These are phyloP conservation scores for Crotophaga sulcirostris DNA, from an alignment of 2,113 vertebrate genomes.

Conservation along the genomic window DNA sequence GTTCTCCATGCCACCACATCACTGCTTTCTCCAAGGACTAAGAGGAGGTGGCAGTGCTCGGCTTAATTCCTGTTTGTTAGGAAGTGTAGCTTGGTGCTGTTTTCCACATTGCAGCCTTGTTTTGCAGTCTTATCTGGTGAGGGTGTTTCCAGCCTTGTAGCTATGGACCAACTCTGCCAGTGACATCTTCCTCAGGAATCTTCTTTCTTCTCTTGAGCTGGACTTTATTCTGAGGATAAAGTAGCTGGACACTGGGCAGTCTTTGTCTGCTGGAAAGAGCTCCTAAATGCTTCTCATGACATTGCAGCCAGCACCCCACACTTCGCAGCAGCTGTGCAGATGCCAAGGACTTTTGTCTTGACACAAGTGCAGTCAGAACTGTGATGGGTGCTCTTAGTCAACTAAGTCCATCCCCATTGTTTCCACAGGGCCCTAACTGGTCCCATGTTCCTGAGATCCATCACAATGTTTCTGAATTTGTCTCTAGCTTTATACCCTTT, in stretches of 20 bases:
- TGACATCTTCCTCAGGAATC: slow-evolving; percentile 67
- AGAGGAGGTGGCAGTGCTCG: slow-evolving; percentile 47
- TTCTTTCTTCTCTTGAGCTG: slow-evolving; percentile 34
- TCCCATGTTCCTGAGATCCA: neutral
- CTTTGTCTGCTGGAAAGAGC: slow-evolving; percentile 16
- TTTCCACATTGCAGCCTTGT: neutral
- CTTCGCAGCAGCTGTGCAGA: slow-evolving; percentile 37
- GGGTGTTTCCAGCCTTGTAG: slow-evolving; percentile 19
- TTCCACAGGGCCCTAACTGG: neutral
- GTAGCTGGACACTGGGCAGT: neutral
- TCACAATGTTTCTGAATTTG: neutral
- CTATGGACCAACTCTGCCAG: slow-evolving; percentile 25
- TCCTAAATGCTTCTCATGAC: neutral
- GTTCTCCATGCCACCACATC: slow-evolving; percentile 31
- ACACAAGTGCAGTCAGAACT: neutral
- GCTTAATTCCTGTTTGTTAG: neutral
- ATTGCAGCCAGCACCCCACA: neutral
- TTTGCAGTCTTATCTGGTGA: neutral
- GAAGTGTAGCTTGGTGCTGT: neutral
- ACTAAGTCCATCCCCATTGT: neutral
- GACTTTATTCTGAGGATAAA: neutral
- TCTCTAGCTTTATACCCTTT: slow-evolving; percentile 37
- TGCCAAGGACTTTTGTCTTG: slow-evolving; percentile 62
- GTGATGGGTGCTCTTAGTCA: slow-evolving; percentile 21
- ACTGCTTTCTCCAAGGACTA: slow-evolving; percentile 55